These are phyloP conservation scores for Eidolon dupreanum DNA, from an alignment of 2,797 vertebrate genomes.

Conservation along the genomic window DNA sequence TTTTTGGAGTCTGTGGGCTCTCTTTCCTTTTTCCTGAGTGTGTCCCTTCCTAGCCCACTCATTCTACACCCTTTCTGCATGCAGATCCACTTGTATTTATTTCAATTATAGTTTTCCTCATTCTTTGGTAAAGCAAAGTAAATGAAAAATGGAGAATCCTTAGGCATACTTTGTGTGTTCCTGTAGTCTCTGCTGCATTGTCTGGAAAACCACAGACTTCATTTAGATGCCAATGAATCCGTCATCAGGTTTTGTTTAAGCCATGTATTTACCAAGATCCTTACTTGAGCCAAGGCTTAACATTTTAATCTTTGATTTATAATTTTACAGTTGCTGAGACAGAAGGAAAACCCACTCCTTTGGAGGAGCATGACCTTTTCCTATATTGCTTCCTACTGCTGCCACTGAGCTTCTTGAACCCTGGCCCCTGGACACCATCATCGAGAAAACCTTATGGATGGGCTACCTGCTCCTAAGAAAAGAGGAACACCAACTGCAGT, in stretches of 20 bases:
- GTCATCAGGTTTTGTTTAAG: constrained; percentile 34
- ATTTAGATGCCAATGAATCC: constrained; percentile 47
- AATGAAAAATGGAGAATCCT: not conserved
- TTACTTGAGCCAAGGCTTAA: constrained; percentile 67
- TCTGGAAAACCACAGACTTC: constrained; percentile 67
- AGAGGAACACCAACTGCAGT: not conserved
- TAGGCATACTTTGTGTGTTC: not conserved
- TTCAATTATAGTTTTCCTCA: not conserved
- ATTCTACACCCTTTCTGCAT: not conserved
- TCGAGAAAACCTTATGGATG: not conserved
- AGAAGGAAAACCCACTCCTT: constrained; percentile 31
- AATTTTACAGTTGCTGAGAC: constrained; percentile 75
- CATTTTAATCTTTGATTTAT: constrained; percentile 72
- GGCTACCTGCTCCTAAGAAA: not conserved
- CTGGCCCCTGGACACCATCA: not conserved
- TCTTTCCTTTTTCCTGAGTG: not conserved
- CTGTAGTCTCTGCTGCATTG: not conserved
- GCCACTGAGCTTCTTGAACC: not conserved
- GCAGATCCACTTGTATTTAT: not conserved
- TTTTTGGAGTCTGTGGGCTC: not conserved
- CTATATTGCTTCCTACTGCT: not conserved
- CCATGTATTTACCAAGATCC: constrained; percentile 53
- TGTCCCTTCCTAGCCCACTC: not conserved
- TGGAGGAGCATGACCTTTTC: constrained; percentile 26
- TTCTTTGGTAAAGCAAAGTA: constrained; percentile 3